Base-by-base conservation (phyloP, 1,140 invertebrate species). In the Ooceraea biroi region DNA sequence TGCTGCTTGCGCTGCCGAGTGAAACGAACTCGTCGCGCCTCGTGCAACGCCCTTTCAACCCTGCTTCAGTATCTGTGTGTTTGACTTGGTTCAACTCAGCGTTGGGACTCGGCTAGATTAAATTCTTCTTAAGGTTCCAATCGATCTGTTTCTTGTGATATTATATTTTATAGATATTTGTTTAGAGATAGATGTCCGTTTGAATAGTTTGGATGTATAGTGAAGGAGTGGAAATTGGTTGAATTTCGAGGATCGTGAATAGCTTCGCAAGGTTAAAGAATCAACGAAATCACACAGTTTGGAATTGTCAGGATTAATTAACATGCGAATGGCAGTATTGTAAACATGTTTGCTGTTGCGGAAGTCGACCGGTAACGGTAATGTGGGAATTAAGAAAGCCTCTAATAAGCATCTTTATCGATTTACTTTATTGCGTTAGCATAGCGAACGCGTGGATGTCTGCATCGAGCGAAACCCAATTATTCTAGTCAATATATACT, bases 1-100 rank as follows among this genome's bases (percentile, higher is more conserved):
- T 88, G 90, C 88, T 89, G 90, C 88, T 88, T 89, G 83, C 85
- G 88, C 88, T 87, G 83, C 82, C 78, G 90, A 89, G 89, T 90
- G 91, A 91, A 92, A 91, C 91, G 90, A 92, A 90, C 91, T 74
- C 58, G 73, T 82, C 57, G 65, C 41, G 22, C 72, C 41, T 80
- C 83, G 86, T 88, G 82, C 87, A 85, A 89, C 87, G 86, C 88
- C 84, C 87, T 88, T 89, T 89, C 80, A 89, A 88, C 87, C 71
- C 72, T 66, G 78, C 63, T 57, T 46, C 12, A n/a, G n/a, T n/a
- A n/a, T n/a, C n/a, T n/a, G n/a, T n/a, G n/a, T n/a, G n/a, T n/a
- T n/a, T n/a, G n/a, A n/a, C n/a, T n/a, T n/a, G n/a, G n/a, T n/a
- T n/a, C n/a, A n/a, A n/a, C n/a, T n/a, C n/a, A n/a, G n/a, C 14